These are phyloP conservation scores for Pseudolaguvia tuberculata DNA, from an alignment of 2,113 vertebrate genomes.

Conservation along the genomic window DNA sequence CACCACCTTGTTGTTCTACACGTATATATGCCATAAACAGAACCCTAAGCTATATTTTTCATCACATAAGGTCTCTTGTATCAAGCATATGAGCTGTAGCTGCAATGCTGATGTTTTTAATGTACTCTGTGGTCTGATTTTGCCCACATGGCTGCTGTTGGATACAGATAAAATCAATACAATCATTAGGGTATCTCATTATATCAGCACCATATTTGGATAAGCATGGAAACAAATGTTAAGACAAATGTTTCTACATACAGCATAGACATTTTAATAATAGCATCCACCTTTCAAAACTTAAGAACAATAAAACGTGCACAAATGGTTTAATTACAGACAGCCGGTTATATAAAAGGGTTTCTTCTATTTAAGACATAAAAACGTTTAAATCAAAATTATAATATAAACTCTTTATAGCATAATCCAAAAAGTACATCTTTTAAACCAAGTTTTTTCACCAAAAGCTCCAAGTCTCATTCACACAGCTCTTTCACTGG, in stretches of 20 bases:
- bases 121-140: conserved; percentile 3
- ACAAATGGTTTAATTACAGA: neutral
- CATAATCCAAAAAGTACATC: neutral
- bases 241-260: neutral
- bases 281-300: conserved; percentile 19
- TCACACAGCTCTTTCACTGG: conserved; percentile 55
- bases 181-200: neutral
- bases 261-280: conserved; percentile 13
- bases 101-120: neutral
- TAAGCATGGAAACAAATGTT: neutral
- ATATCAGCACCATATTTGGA: neutral
- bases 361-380: neutral
- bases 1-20: too few species aligned
- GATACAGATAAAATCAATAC: neutral
- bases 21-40: neutral
- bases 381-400: neutral
- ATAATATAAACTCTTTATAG: conserved; percentile 1
- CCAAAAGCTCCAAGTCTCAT: neutral
- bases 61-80: neutral
- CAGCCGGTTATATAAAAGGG: too few species aligned
- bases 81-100: neutral
- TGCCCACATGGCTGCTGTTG: conserved; percentile 4
- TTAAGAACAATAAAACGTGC: neutral
- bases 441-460: neutral
- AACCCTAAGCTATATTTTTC: neutral